phyloP scores from a whole-genome alignment of 2,113 vertebrate species.

The Chaetodon auriga region DNA sequence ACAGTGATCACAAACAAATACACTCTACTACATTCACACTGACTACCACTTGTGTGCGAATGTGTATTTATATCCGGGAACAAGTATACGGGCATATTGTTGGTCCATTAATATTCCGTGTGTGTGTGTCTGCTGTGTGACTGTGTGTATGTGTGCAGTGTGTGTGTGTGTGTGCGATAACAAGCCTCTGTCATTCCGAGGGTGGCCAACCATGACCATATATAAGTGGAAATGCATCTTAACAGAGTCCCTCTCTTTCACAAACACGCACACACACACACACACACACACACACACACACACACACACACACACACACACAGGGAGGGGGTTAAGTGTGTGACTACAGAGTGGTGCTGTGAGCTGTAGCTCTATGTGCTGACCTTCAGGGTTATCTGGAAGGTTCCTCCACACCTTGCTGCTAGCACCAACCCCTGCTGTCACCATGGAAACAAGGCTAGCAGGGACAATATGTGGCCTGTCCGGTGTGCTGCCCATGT shows the following conservation, averaged over 20 bases:
- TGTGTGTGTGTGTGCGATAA: slow-evolving; percentile 45
- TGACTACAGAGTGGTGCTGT: slow-evolving; percentile 43
- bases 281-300: slow-evolving; percentile 17
- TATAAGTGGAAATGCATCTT: slow-evolving; percentile 69
- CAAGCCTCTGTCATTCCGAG: slow-evolving; percentile 54
- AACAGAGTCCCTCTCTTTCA: slow-evolving; percentile 26
- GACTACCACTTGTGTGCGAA: slow-evolving; percentile 53
- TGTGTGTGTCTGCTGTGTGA: slow-evolving; percentile 32
- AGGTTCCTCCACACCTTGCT: slow-evolving; percentile 79
- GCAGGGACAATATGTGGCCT: slow-evolving; percentile 70
- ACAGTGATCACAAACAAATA: slow-evolving; percentile 58
- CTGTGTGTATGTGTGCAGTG: background rate
- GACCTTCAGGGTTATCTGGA: slow-evolving; percentile 82
- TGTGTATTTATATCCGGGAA: slow-evolving; percentile 34
- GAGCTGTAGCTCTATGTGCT: slow-evolving; percentile 64
- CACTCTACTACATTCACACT: slow-evolving; percentile 35
- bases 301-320: slow-evolving; percentile 34
- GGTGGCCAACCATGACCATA: slow-evolving; percentile 70
- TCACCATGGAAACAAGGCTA: slow-evolving; percentile 80
- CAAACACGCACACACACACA: slow-evolving; percentile 8
- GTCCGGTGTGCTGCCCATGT: slow-evolving; percentile 43
- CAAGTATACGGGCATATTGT: slow-evolving; percentile 24
- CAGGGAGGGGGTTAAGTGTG: slow-evolving; percentile 53
- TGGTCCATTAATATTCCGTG: slow-evolving; percentile 60
- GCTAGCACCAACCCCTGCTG: slow-evolving; percentile 61